A percentile compares a stretch with the other conserved stretches of the same genome.
These are phyloP conservation scores for Guaruba guarouba DNA, from an alignment of 2,113 vertebrate genomes.

Conservation along the genomic window DNA sequence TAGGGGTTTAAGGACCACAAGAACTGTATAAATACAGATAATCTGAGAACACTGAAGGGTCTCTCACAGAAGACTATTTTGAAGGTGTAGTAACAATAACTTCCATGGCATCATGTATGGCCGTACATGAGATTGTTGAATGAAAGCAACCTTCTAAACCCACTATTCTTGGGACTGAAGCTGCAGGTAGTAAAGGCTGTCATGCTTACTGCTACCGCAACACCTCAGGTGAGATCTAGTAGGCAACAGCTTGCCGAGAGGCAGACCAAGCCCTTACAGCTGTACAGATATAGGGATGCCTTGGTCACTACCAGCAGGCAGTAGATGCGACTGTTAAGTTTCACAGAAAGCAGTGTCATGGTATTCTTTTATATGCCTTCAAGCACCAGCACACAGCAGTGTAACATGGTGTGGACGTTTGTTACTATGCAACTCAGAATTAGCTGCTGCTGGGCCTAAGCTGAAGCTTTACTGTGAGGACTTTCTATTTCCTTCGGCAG, in stretches of 20 bases:
- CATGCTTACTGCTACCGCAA: background rate
- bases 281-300: background rate
- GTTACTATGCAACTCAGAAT: background rate
- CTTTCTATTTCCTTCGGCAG: background rate
- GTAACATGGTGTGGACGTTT: background rate
- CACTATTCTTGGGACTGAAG: background rate
- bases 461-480: background rate
- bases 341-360: background rate
- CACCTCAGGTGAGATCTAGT: background rate
- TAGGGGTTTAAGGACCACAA: background rate
- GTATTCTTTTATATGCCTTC: background rate
- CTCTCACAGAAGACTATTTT: constrained; percentile 8
- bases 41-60: background rate
- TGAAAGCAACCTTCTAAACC: background rate
- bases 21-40: constrained; percentile 24
- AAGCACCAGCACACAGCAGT: background rate
- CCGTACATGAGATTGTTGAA: background rate
- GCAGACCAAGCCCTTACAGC: background rate
- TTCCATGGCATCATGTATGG: background rate
- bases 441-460: background rate
- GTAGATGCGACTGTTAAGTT: background rate
- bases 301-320: background rate
- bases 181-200: background rate
- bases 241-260: background rate
- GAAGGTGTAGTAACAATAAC: background rate